Evolutionary conservation across 2,797 vertebrate genomes (phyloP).

Genomic region (Leptodactylus fallax): DNA sequence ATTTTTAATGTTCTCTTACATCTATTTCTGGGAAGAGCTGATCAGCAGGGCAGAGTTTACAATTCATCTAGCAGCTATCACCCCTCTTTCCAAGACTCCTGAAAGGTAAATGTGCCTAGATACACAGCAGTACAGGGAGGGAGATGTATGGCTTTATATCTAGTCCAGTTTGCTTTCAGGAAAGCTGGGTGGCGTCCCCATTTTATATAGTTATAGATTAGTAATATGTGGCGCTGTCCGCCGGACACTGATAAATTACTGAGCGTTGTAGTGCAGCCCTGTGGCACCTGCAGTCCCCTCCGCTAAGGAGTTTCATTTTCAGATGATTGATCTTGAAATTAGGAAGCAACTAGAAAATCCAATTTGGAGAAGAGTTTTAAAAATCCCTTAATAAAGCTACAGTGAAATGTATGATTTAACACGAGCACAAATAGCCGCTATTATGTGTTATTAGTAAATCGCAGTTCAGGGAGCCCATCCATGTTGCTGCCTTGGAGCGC

Average conservation of each 20-base stretch:
- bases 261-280: background rate
- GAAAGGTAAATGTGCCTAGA: background rate
- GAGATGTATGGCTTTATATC: background rate
- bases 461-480: conserved; percentile 79
- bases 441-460: conserved; percentile 93
- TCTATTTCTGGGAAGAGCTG: no score
- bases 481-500: conserved; percentile 76
- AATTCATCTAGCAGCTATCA: no score
- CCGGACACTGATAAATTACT: background rate
- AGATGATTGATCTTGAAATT: conserved; percentile 98
- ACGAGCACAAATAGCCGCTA: conserved; percentile 85
- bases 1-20: no score
- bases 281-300: conserved; percentile 63
- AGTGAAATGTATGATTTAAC: conserved; percentile 90
- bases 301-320: conserved; percentile 87
- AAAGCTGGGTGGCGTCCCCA: background rate
- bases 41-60: no score
- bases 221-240: background rate
- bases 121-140: no score
- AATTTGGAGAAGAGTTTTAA: conserved; percentile 91
- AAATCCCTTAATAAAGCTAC: conserved; percentile 86
- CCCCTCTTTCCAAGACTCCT: background rate
- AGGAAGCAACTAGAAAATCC: conserved; percentile 91
- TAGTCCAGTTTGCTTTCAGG: background rate
- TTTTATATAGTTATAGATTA: background rate